phyloP scores from a whole-genome alignment of 2,888 invertebrate species.

The Netelia fuscicornis region DNA sequence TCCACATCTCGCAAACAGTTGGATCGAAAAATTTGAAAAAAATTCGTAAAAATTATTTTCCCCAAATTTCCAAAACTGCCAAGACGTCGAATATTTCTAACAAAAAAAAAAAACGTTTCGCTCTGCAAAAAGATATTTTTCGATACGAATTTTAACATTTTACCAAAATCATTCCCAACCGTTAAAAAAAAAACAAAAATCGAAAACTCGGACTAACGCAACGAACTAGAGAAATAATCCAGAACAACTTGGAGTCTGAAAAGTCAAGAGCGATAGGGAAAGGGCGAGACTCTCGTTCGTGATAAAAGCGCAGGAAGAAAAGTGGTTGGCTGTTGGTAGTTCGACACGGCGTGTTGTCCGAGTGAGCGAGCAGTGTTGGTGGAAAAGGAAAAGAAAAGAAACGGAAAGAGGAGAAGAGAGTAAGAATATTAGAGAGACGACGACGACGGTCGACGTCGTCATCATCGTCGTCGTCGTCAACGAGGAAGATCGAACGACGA shows the following conservation, averaged over 20 bases:
- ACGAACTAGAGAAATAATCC: not conserved
- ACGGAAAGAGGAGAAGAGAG: conserved; percentile 13
- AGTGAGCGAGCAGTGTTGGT: conserved; percentile 36
- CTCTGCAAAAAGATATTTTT: too few relatives aligned
- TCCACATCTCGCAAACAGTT: too few relatives aligned
- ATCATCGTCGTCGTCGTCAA: not conserved
- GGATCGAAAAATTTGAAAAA: too few relatives aligned
- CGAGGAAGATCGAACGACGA: conserved; percentile 55
- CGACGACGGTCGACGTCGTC: conserved; percentile 59
- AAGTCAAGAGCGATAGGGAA: not conserved
- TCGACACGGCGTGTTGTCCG: conserved; percentile 45
- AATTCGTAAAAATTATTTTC: too few relatives aligned
- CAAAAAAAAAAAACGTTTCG: too few relatives aligned
- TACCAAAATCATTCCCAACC: too few relatives aligned
- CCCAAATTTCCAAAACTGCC: too few relatives aligned
- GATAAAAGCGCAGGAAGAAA: conserved; percentile 26
- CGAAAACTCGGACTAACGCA: not conserved
- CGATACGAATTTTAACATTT: too few relatives aligned
- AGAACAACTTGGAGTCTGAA: not conserved
- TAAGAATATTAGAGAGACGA: conserved; percentile 55
- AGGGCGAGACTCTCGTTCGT: not conserved
- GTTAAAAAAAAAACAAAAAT: not conserved
- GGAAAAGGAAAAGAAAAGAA: not conserved
- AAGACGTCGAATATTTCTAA: too few relatives aligned
- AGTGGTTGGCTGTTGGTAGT: conserved; percentile 50